A percentile compares a stretch with the other conserved stretches of the same genome.
Conservation (phyloP, 2,888 invertebrate genomes). For the Hyalella azteca region DNA sequence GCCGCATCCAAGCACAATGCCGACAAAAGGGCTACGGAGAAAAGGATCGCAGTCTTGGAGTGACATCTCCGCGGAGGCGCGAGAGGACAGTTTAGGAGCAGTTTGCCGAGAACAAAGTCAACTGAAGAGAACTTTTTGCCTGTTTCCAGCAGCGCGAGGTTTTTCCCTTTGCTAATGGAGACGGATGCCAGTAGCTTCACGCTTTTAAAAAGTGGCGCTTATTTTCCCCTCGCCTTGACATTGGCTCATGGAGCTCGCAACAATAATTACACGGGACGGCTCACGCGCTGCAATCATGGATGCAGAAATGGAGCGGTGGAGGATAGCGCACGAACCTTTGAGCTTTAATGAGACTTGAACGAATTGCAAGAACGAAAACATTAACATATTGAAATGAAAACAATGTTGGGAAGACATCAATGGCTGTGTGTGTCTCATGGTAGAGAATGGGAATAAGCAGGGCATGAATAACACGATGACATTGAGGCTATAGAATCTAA, state of each 20-base stretch:
- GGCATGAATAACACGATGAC: too few relatives aligned
- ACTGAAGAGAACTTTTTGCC: slow-evolving; percentile 22
- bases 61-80: slow-evolving; percentile 28
- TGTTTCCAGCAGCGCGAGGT: slow-evolving; percentile 34
- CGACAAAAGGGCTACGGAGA: not conserved
- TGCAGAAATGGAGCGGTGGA: slow-evolving; percentile 3
- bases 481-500: too few relatives aligned
- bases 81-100: slow-evolving; percentile 36
- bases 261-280: slow-evolving; percentile 20
- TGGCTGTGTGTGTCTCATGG: too few relatives aligned
- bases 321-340: too few relatives aligned
- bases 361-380: too few relatives aligned
- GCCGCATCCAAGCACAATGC: not conserved
- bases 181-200: slow-evolving; percentile 34
- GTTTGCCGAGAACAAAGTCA: slow-evolving; percentile 32
- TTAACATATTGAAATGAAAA: too few relatives aligned
- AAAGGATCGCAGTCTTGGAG: not conserved
- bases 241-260: slow-evolving; percentile 8
- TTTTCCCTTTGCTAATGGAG: slow-evolving; percentile 36
- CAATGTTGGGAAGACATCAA: too few relatives aligned
- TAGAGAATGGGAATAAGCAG: too few relatives aligned
- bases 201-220: slow-evolving; percentile 26
- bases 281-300: slow-evolving; percentile 16
- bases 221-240: not conserved
- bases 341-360: too few relatives aligned